These are phyloP conservation scores for Erebia aethiops DNA, from an alignment of 2,888 invertebrate genomes.

Conservation along the genomic window DNA sequence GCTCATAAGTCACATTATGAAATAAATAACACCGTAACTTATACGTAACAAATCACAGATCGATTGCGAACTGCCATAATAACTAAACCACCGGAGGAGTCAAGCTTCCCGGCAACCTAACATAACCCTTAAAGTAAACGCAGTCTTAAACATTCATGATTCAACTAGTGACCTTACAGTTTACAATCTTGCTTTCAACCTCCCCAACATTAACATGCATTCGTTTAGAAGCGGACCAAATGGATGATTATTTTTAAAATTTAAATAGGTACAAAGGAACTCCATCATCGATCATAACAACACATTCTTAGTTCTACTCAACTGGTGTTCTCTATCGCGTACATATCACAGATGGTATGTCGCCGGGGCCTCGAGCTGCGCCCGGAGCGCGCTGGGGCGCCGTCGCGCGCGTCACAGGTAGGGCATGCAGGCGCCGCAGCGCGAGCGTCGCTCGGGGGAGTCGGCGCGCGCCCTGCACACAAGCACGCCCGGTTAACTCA, in stretches of 20 bases:
- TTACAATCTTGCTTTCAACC: constrained; percentile 54
- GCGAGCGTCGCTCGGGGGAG: constrained; percentile 71
- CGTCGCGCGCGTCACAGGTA: constrained; percentile 65
- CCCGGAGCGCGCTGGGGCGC: constrained; percentile 36
- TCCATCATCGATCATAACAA: constrained; percentile 54
- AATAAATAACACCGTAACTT: constrained; percentile 68
- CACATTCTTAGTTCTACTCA: constrained; percentile 67
- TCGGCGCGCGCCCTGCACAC: constrained; percentile 78
- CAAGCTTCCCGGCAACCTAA: constrained; percentile 35
- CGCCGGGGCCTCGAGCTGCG: constrained; percentile 47
- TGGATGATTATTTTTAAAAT: constrained; percentile 46
- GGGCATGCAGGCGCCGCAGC: constrained; percentile 76
- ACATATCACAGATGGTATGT: constrained; percentile 74
- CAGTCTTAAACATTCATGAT: constrained; percentile 70
- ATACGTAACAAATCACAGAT: constrained; percentile 79
- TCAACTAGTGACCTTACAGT: constrained; percentile 52
- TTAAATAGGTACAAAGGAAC: constrained; percentile 46
- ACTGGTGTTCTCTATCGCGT: constrained; percentile 63
- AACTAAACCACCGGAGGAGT: constrained; percentile 25
- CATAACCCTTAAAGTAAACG: constrained; percentile 63
- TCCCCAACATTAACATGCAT: constrained; percentile 56
- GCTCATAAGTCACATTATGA: constrained; percentile 44
- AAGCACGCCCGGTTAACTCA: constrained; percentile 79
- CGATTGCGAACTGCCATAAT: constrained; percentile 62
- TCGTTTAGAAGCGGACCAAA: constrained; percentile 60